These are phyloP conservation scores for Sesamia nonagrioides DNA, from an alignment of 1,140 invertebrate genomes.

Conservation along the genomic window DNA sequence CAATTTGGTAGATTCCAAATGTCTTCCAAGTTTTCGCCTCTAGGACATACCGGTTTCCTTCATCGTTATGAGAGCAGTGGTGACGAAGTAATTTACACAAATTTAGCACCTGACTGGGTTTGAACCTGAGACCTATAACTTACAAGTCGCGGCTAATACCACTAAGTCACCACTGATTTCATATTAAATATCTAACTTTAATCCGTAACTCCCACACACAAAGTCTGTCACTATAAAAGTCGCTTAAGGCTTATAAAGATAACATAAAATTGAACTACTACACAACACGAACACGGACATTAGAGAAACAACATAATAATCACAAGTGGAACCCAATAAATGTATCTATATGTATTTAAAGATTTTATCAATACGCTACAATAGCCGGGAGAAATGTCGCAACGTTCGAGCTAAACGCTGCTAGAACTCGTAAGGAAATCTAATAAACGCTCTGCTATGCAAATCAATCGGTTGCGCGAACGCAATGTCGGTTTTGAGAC, in stretches of 20 bases:
- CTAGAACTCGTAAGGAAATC: constrained; percentile 60
- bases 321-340: constrained; percentile 21
- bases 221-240: constrained; percentile 43
- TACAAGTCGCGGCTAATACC: too few relatives aligned
- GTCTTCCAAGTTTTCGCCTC: too few relatives aligned
- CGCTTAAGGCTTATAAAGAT: constrained; percentile 46
- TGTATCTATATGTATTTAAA: neutral
- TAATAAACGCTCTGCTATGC: constrained; percentile 74
- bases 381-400: constrained; percentile 58
- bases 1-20: too few relatives aligned
- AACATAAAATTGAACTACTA: constrained; percentile 30
- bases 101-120: too few relatives aligned
- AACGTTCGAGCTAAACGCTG: constrained; percentile 61
- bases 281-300: constrained; percentile 33
- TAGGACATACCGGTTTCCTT: too few relatives aligned
- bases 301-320: constrained; percentile 54
- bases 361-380: constrained; percentile 20
- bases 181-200: neutral
- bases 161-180: too few relatives aligned
- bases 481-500: constrained; percentile 66
- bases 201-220: constrained; percentile 3
- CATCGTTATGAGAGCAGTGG: too few relatives aligned
- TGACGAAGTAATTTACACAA: too few relatives aligned
- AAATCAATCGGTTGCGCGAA: constrained; percentile 76
- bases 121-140: too few relatives aligned